phyloP scores from a whole-genome alignment of 2,113 vertebrate genomes.

The Andinoacara biseriatus region DNA sequence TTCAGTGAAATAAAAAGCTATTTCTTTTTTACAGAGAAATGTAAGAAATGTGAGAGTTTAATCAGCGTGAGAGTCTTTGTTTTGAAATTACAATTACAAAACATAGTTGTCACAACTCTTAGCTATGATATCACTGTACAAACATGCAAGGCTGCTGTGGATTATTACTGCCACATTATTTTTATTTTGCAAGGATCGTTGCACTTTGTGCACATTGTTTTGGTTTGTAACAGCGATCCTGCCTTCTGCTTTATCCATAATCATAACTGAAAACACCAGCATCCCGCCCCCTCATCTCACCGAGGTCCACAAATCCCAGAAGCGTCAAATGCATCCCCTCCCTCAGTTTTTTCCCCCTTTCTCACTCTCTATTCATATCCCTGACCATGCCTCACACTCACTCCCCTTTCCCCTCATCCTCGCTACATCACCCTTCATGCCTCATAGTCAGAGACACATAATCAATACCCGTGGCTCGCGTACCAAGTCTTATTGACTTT shows the following conservation, averaged over 20 bases:
- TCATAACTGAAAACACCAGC: conserved; percentile 27
- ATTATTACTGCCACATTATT: conserved; percentile 1
- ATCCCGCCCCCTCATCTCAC: conserved; percentile 22
- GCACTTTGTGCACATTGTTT: conserved; percentile 16
- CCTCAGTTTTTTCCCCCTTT: background rate
- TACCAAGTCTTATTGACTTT: conserved; percentile 80
- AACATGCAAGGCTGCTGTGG: background rate
- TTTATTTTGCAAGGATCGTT: conserved; percentile 24
- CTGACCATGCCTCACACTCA: conserved; percentile 17
- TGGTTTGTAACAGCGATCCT: background rate
- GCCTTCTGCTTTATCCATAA: conserved; percentile 15
- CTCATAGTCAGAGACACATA: conserved; percentile 75
- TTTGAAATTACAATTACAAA: background rate
- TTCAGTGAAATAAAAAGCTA: background rate
- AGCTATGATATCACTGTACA: background rate
- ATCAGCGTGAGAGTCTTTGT: background rate
- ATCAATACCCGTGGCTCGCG: conserved; percentile 75
- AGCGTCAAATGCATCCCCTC: conserved; percentile 26
- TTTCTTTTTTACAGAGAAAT: background rate
- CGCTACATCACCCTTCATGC: conserved; percentile 25
- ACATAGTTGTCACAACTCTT: background rate
- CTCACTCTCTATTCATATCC: conserved; percentile 34
- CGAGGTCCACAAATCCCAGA: conserved; percentile 49
- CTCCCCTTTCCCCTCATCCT: conserved; percentile 13
- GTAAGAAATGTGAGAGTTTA: background rate